Evolutionary conservation across 2,797 vertebrate species (phyloP).

Genomic region (Amniataba percoides): DNA sequence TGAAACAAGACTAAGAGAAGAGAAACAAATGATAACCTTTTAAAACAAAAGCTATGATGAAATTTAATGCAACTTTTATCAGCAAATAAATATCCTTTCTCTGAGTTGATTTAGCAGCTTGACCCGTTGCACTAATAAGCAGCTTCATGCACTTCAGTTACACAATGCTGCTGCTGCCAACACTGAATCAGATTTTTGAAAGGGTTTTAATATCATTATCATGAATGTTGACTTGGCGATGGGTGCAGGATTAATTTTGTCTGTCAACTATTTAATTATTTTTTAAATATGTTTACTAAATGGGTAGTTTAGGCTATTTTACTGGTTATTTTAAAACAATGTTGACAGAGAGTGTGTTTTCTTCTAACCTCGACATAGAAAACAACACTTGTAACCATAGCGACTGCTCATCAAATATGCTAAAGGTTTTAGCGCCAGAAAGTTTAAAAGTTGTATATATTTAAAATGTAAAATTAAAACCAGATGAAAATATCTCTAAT

Average conservation of each 20-base stretch:
- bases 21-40: constrained; percentile 13
- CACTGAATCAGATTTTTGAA: neutral
- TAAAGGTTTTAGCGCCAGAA: neutral
- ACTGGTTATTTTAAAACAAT: neutral
- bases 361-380: neutral
- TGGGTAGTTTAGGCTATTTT: neutral
- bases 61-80: constrained; percentile 9
- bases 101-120: constrained; percentile 10
- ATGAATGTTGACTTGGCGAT: neutral
- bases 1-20: neutral
- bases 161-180: neutral
- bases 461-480: too few species aligned
- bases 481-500: neutral
- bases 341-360: neutral
- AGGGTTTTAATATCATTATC: neutral
- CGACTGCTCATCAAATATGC: neutral
- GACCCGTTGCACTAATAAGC: neutral
- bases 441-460: neutral
- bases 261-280: neutral
- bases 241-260: neutral
- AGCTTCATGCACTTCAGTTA: neutral
- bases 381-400: neutral
- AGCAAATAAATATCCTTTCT: neutral
- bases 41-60: constrained; percentile 10
- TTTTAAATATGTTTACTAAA: neutral